Evolutionary conservation across 2,888 invertebrate species (phyloP).

Genomic region (Drosophila niveifrons): DNA sequence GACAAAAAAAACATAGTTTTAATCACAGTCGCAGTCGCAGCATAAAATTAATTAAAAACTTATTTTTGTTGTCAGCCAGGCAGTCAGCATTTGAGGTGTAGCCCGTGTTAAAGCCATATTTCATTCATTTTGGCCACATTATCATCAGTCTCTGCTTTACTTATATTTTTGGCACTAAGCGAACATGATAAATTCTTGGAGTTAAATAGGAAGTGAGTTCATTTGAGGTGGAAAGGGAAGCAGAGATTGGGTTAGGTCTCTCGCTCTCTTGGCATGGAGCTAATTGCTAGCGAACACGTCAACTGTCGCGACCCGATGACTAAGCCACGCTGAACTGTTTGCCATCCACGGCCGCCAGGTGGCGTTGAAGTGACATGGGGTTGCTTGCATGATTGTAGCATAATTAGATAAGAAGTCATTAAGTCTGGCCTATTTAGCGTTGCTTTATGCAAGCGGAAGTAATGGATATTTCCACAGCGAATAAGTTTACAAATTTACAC

Average conservation of each 20-base stretch:
- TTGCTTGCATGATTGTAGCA: conserved; percentile 54
- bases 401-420: conserved; percentile 74
- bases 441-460: conserved; percentile 62
- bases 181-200: conserved; percentile 65
- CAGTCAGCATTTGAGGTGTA: conserved; percentile 45
- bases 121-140: conserved; percentile 53
- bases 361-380: conserved; percentile 27
- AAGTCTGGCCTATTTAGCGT: conserved; percentile 62
- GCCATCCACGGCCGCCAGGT: conserved; percentile 34
- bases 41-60: conserved; percentile 43
- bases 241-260: conserved; percentile 47
- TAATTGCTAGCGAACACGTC: conserved; percentile 72
- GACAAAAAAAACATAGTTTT: conserved; percentile 37
- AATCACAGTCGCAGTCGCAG: conserved; percentile 33
- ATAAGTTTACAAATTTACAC: conserved; percentile 3
- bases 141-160: conserved; percentile 52
- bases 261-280: conserved; percentile 28
- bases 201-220: conserved; percentile 63
- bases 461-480: conserved; percentile 41
- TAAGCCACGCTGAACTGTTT: conserved; percentile 38
- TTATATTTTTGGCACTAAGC: conserved; percentile 52
- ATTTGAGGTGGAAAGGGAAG: conserved; percentile 3
- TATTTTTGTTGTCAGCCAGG: conserved; percentile 24
- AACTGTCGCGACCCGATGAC: conserved; percentile 45
- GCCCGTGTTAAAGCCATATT: conserved; percentile 53